Evolutionary conservation across 2,888 invertebrate species (phyloP).

Genomic region (Caenorhabditis sulstoni): DNA sequence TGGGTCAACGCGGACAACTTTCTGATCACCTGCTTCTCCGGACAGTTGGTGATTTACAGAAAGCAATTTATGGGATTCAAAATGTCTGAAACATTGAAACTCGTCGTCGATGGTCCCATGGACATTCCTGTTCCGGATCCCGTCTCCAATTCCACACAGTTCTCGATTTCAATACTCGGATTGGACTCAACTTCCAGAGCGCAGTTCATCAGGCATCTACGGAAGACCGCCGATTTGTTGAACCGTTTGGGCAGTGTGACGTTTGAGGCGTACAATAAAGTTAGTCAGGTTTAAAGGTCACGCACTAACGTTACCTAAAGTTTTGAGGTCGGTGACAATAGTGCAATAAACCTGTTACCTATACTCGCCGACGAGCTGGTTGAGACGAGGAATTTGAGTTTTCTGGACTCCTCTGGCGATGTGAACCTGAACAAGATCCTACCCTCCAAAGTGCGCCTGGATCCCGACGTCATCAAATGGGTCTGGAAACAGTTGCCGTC

Average conservation of each 20-base stretch:
- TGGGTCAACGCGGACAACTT: conserved; percentile 65
- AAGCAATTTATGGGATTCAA: conserved; percentile 65
- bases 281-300: background rate
- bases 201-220: conserved; percentile 61
- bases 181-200: conserved; percentile 63
- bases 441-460: conserved; percentile 42
- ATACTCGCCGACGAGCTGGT: conserved; percentile 56
- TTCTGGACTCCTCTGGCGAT: conserved; percentile 50
- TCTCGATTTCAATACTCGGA: conserved; percentile 38
- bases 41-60: conserved; percentile 41
- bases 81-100: conserved; percentile 10
- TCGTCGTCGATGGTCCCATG: conserved; percentile 42
- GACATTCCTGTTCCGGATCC: background rate
- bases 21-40: conserved; percentile 53
- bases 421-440: conserved; percentile 60
- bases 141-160: conserved; percentile 9
- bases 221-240: conserved; percentile 47
- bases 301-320: too few relatives aligned
- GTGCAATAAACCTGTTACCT: conserved; percentile 63
- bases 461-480: conserved; percentile 59
- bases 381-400: conserved; percentile 32
- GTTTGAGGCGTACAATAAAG: conserved; percentile 66
- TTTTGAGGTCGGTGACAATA: conserved; percentile 66
- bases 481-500: conserved; percentile 60
- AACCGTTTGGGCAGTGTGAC: conserved; percentile 55